These are phyloP conservation scores for Semnornis frantzii DNA, from an alignment of 2,113 vertebrate genomes.

Conservation along the genomic window DNA sequence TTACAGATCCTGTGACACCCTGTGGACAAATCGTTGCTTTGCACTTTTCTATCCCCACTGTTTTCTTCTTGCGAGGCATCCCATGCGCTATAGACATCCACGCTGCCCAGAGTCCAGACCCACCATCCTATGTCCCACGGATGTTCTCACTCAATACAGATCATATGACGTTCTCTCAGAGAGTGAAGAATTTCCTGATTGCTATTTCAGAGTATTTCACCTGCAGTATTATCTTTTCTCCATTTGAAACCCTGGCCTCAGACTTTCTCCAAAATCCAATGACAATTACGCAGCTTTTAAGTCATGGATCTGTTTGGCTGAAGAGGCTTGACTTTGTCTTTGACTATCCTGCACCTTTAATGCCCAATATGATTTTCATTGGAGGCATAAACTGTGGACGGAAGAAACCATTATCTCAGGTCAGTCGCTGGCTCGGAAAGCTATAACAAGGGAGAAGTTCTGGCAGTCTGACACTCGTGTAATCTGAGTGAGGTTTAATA, in stretches of 20 bases:
- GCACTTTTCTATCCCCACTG: conserved; percentile 76
- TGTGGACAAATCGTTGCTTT: conserved; percentile 85
- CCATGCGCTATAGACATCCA: conserved; percentile 77
- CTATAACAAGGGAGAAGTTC: background rate
- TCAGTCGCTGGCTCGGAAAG: conserved; percentile 64
- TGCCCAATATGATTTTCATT: conserved; percentile 82
- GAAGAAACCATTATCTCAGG: conserved; percentile 34
- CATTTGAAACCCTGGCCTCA: conserved; percentile 75
- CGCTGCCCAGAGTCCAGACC: conserved; percentile 76
- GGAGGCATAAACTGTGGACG: conserved; percentile 78
- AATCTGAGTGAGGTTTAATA: background rate
- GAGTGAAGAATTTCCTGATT: conserved; percentile 80
- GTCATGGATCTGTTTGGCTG: conserved; percentile 79
- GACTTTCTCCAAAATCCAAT: conserved; percentile 72
- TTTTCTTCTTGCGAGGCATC: conserved; percentile 79
- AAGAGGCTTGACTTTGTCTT: conserved; percentile 82
- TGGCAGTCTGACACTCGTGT: background rate
- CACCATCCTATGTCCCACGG: conserved; percentile 79
- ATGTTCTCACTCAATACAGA: conserved; percentile 42
- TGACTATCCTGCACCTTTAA: conserved; percentile 81
- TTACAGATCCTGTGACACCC: conserved; percentile 86
- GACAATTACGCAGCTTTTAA: conserved; percentile 76
- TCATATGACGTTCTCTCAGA: conserved; percentile 81
- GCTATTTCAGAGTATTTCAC: conserved; percentile 46
- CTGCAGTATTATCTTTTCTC: conserved; percentile 67